A percentile compares a stretch with the other conserved stretches of the same genome.
phyloP scores from a whole-genome alignment of 2,888 invertebrate genomes.

The Listrodromus nycthemerus region DNA sequence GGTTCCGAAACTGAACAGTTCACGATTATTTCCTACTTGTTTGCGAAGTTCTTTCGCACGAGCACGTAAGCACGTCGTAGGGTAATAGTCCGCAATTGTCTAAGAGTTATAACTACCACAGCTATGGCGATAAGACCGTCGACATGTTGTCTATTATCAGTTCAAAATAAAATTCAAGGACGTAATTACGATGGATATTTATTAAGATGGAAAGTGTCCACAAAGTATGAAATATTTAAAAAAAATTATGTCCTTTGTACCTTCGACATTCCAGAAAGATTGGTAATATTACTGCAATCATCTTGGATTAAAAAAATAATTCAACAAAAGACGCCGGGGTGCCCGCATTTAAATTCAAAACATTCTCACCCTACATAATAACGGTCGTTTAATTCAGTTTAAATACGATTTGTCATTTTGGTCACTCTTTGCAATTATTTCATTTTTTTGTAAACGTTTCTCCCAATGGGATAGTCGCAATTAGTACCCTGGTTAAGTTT shows the following conservation, averaged over 20 bases:
- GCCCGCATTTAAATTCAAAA: too few species aligned
- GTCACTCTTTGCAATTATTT: neutral
- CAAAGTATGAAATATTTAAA: neutral
- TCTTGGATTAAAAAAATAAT: neutral
- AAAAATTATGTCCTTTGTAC: neutral
- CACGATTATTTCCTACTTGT: neutral
- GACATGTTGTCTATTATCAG: neutral
- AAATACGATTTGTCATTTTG: neutral
- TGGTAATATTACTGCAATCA: neutral
- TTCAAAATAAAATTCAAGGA: neutral
- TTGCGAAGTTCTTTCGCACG: neutral
- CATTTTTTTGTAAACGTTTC: neutral
- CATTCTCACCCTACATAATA: neutral
- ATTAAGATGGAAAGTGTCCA: neutral
- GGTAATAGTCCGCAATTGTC: neutral
- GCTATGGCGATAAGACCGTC: neutral
- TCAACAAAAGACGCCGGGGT: too few species aligned
- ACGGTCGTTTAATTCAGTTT: neutral
- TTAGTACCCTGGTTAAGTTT: slow-evolving; percentile 18
- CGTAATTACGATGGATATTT: neutral
- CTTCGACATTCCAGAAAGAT: neutral
- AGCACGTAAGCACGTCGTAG: neutral
- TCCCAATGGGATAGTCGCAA: neutral
- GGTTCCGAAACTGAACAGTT: neutral
- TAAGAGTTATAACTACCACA: neutral